Percentiles rank a stretch among this genome's conserved stretches.
Conservation (phyloP, 1,140 invertebrate genomes). For the Euborellia annulipes region DNA sequence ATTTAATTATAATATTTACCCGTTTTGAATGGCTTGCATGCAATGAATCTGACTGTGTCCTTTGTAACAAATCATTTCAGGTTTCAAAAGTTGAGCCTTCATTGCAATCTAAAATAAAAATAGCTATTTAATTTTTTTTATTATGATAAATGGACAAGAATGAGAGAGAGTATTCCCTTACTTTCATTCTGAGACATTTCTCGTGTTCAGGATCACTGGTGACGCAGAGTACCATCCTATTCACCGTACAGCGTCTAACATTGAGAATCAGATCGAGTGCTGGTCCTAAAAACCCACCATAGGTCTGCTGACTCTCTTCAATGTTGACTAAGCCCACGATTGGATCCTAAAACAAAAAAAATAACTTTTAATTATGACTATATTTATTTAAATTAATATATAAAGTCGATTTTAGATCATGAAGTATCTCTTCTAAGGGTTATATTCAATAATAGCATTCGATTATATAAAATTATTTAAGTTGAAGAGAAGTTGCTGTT, state of each 20-base stretch:
- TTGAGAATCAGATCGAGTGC: slow-evolving; percentile 50
- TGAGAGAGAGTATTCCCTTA: slow-evolving; percentile 27
- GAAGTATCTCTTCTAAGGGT: no score
- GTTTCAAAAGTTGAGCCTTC: slow-evolving; percentile 74
- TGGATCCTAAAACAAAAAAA: neutral
- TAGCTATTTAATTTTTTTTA: slow-evolving; percentile 13
- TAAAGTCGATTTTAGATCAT: no score
- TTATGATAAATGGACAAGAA: slow-evolving; percentile 17
- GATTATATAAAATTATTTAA: no score
- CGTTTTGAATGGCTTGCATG: slow-evolving; percentile 61
- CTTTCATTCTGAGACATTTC: slow-evolving; percentile 90
- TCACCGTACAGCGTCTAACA: slow-evolving; percentile 63
- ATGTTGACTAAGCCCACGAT: slow-evolving; percentile 36
- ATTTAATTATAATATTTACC: slow-evolving; percentile 35
- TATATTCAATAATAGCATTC: no score
- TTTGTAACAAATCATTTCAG: slow-evolving; percentile 72
- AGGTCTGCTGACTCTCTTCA: slow-evolving; percentile 40
- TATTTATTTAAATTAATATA: no score
- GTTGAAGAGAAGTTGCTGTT: no score
- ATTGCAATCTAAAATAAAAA: slow-evolving; percentile 50
- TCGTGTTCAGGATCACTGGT: slow-evolving; percentile 77
- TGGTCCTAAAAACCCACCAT: slow-evolving; percentile 39
- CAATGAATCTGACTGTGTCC: slow-evolving; percentile 75
- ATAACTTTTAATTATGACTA: no score
- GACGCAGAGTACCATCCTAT: slow-evolving; percentile 68